Evolutionary conservation across 2,888 invertebrate genomes (phyloP).

Genomic region (Thysanoteuthis rhombus): DNA sequence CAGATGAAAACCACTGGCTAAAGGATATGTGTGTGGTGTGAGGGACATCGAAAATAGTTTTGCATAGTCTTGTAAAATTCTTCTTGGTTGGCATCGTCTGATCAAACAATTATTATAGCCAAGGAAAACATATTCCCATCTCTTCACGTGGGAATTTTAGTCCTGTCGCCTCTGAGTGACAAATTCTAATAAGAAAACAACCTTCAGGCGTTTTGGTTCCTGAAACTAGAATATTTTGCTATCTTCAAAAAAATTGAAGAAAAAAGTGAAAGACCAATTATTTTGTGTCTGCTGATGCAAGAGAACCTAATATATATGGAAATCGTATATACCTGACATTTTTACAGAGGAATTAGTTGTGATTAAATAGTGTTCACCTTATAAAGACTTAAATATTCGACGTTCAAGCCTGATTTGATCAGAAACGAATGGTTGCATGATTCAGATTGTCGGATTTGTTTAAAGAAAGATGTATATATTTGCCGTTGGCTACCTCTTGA

Average conservation of each 20-base stretch:
- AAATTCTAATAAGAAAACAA: background rate
- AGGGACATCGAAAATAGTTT: no score
- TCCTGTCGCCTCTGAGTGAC: background rate
- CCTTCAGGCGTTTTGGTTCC: background rate
- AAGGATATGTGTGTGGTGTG: no score
- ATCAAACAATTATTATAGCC: background rate
- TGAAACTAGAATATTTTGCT: background rate
- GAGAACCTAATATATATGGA: background rate
- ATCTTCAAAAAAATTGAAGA: background rate
- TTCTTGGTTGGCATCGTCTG: background rate
- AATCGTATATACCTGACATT: background rate
- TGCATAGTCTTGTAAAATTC: no score
- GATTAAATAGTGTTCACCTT: background rate
- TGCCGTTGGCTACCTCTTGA: no score
- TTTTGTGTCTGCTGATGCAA: background rate
- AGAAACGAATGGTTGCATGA: background rate
- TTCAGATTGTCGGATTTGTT: background rate
- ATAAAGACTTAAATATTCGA: background rate
- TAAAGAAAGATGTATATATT: no score
- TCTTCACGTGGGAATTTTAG: background rate
- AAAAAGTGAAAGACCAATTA: background rate
- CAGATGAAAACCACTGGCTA: no score
- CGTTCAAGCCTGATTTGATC: background rate
- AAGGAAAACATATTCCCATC: background rate
- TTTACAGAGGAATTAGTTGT: background rate